phyloP scores from a whole-genome alignment of 2,113 vertebrate species.

The Machaerirhynchus nigripectus region DNA sequence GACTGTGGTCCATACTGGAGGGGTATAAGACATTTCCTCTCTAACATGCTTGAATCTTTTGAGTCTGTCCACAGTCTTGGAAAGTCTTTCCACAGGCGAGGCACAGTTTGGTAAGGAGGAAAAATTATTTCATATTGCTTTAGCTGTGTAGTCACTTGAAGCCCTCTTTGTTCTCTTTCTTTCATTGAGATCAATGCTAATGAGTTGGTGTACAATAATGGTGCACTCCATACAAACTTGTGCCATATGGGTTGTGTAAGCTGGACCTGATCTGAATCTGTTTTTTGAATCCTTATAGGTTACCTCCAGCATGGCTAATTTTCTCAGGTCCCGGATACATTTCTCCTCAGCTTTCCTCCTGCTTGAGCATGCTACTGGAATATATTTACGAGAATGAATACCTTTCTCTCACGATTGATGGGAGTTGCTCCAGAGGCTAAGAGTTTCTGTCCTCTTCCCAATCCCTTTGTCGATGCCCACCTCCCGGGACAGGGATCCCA shows the following conservation, averaged over 20 bases:
- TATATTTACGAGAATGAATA: background rate
- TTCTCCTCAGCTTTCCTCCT: background rate
- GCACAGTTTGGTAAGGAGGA: background rate
- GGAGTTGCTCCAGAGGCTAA: background rate
- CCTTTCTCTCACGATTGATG: background rate
- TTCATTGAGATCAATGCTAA: background rate
- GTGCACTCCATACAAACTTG: background rate
- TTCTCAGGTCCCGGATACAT: background rate
- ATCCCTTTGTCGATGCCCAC: background rate
- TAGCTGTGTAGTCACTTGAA: background rate
- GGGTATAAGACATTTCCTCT: background rate
- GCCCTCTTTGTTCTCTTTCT: background rate
- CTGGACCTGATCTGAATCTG: background rate
- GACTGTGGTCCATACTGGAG: background rate
- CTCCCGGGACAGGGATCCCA: background rate
- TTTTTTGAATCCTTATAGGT: background rate
- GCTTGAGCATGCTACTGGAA: too few relatives aligned
- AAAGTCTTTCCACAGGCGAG: background rate
- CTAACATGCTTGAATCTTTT: background rate
- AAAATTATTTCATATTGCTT: background rate
- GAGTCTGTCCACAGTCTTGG: fast-evolving
- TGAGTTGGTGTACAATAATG: background rate
- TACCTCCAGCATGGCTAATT: background rate
- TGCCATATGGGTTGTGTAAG: background rate
- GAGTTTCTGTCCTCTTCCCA: background rate